Percentiles rank a stretch among this genome's conserved stretches.
These are phyloP conservation scores for Bombylius major DNA, from an alignment of 2,888 invertebrate genomes.

Conservation along the genomic window DNA sequence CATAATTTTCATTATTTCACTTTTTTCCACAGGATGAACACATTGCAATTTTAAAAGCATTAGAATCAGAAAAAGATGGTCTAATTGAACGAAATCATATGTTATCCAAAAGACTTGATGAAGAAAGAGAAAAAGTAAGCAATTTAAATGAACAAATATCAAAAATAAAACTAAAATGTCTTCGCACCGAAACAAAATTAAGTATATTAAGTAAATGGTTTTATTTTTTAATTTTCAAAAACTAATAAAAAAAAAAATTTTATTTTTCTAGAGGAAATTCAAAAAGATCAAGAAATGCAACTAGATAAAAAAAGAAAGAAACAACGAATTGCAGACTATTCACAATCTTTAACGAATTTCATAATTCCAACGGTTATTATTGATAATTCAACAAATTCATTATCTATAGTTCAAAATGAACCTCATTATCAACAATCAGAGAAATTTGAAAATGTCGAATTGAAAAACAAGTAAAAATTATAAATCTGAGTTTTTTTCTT, in stretches of 20 bases:
- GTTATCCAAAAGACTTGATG: conserved; percentile 22
- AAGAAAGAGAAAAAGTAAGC: conserved; percentile 23
- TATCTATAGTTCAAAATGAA: background rate
- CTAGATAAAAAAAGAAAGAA: conserved; percentile 28
- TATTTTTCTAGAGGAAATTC: conserved; percentile 21
- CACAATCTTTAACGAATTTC: conserved; percentile 16
- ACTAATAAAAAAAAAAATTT: background rate
- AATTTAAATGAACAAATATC: conserved; percentile 21
- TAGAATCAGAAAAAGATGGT: conserved; percentile 30
- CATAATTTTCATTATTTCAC: background rate
- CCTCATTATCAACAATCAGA: background rate
- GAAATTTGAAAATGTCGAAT: conserved; percentile 15
- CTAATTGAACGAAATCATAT: conserved; percentile 22
- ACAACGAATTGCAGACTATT: conserved; percentile 30
- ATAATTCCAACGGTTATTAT: conserved; percentile 27
- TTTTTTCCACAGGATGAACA: conserved; percentile 26
- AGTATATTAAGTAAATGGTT: conserved; percentile 15
- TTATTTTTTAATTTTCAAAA: background rate
- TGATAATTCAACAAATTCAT: conserved; percentile 21
- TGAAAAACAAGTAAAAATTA: conserved; percentile 26
- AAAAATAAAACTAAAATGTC: conserved; percentile 27
- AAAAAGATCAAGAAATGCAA: conserved; percentile 26
- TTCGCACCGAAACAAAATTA: conserved; percentile 27
- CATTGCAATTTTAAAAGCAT: conserved; percentile 26
- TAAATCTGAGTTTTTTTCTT: too few relatives aligned